phyloP scores from a whole-genome alignment of 2,888 invertebrate species.

The Chymomyza amoena region DNA sequence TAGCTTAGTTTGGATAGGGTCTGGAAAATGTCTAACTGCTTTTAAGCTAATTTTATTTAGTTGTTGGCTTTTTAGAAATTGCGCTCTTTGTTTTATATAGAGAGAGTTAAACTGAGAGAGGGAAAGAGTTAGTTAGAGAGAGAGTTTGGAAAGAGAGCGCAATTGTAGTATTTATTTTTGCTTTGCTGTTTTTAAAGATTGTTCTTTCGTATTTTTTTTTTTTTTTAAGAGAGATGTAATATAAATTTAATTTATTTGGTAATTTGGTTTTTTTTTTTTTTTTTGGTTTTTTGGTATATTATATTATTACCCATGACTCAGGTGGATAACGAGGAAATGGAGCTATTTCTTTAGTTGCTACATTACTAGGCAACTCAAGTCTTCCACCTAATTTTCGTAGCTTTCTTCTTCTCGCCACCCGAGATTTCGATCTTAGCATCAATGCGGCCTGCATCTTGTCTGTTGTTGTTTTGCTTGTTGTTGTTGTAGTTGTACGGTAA shows the following conservation, averaged over 20 bases:
- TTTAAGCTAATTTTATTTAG: slow-evolving; percentile 58
- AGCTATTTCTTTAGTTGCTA: slow-evolving; percentile 91
- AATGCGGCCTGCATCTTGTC: slow-evolving; percentile 92
- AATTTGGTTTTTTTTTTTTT: slow-evolving; percentile 40
- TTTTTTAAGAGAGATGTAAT: slow-evolving; percentile 49
- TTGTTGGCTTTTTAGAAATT: slow-evolving; percentile 52
- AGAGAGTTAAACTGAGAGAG: slow-evolving; percentile 22
- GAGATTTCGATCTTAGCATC: slow-evolving; percentile 93
- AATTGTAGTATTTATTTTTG: slow-evolving; percentile 26
- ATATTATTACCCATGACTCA: slow-evolving; percentile 84
- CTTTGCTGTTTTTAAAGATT: slow-evolving; percentile 36
- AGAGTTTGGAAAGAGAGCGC: slow-evolving; percentile 8
- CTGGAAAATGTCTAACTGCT: slow-evolving; percentile 47
- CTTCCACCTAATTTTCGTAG: slow-evolving; percentile 86
- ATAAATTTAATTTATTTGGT: slow-evolving; percentile 69
- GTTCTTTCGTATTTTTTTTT: slow-evolving; percentile 11
- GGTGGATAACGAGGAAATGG: slow-evolving; percentile 94
- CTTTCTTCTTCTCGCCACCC: slow-evolving; percentile 89
- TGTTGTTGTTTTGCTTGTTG: slow-evolving; percentile 56
- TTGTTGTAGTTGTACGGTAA: slow-evolving; percentile 47
- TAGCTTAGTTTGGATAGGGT: slow-evolving; percentile 23
- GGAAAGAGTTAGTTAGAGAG: slow-evolving; percentile 21
- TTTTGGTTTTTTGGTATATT: slow-evolving; percentile 50
- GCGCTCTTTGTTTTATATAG: slow-evolving; percentile 52
- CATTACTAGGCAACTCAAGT: slow-evolving; percentile 91